Evolutionary conservation across 2,888 invertebrate species (phyloP), one percentile per base, ranked within the genome.

Genomic region (Tolmerus cingulatus): DNA sequence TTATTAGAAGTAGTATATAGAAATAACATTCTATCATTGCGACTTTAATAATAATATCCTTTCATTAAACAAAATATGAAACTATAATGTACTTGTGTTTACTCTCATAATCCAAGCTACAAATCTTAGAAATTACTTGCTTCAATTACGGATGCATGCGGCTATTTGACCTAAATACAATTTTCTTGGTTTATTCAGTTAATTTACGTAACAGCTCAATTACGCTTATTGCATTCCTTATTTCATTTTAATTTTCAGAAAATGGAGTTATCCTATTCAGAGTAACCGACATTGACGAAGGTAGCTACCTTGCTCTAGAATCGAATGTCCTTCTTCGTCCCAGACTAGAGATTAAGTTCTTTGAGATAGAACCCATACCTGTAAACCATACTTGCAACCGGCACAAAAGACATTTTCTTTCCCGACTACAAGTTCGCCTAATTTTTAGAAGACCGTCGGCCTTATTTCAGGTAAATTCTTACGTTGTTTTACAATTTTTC

Each of bases 391-490:
- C 16, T 23, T 16, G 16, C 16, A 16, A 5, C 34, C 30, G 12
- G 5, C 7, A 34, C 19, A 34, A 66, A 57, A 82, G 55, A 16
- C 12, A 82, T 19, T 34, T n/a, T 66, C 12, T 37, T 12, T 82
- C 82, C 12, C n/a, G 55, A 57, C 66, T 82, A 57, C 9, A 82
- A 23, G 1, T 57, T 14, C 57, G 57, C 8, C 23, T 82, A 51
- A 82, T 66, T 34, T 82, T 82, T 19, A 55, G 66, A 57, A 55
- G 82, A 82, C 30, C 57, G n/a, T 82, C 82, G 30, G 7, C 57
- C 34, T 19, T 82, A 34, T 82, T 82, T 82, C 82, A 82, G 82
- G 82, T 82, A 82, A 82, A 37, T 82, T 66, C 12, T 66, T 23
- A 27, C 66, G 9, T 66, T 66, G 66, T 66, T 9, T 66, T 66